These are phyloP conservation scores for sheep (Ovis aries) DNA, from an alignment of 2,113 vertebrate genomes.

Conservation along the genomic window DNA sequence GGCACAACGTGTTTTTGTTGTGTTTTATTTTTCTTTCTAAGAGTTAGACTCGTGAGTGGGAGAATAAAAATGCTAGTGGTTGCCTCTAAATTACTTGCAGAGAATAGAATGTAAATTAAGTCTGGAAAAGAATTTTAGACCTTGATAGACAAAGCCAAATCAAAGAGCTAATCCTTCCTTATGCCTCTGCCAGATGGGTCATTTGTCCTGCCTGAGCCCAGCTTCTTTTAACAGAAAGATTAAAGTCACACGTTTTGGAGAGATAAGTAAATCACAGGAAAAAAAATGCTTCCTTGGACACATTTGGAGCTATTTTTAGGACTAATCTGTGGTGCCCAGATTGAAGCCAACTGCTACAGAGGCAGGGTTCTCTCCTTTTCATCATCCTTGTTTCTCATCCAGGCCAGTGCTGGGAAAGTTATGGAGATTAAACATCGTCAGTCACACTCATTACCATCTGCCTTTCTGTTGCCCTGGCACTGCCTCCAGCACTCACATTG, in stretches of 20 bases:
- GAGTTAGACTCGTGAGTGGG: not conserved
- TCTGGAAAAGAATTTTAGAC: conserved; percentile 41
- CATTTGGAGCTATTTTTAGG: conserved; percentile 64
- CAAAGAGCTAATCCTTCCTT: conserved; percentile 65
- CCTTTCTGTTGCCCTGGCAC: not conserved
- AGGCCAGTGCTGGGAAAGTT: not conserved
- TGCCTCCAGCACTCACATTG: not conserved
- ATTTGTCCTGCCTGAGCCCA: conserved; percentile 45
- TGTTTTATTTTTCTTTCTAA: conserved; percentile 17
- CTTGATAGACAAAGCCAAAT: conserved; percentile 55
- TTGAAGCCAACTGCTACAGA: not conserved
- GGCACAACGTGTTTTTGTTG: not conserved
- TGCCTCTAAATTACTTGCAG: conserved; percentile 20
- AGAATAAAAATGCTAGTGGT: conserved; percentile 13
- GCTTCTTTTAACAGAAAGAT: conserved; percentile 58
- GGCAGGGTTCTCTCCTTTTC: not conserved
- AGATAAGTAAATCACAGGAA: conserved; percentile 56
- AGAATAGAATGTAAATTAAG: conserved; percentile 53
- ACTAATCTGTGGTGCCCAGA: not conserved
- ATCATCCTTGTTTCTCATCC: not conserved
- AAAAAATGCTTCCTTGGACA: conserved; percentile 17
- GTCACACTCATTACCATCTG: not conserved
- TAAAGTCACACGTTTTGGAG: conserved; percentile 54
- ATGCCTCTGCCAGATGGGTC: conserved; percentile 39
- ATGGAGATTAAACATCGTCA: not conserved